Evolutionary conservation across 2,113 vertebrate genomes (phyloP), one percentile per base, ranked within the genome.

Genomic region (Epinephelus lanceolatus): DNA sequence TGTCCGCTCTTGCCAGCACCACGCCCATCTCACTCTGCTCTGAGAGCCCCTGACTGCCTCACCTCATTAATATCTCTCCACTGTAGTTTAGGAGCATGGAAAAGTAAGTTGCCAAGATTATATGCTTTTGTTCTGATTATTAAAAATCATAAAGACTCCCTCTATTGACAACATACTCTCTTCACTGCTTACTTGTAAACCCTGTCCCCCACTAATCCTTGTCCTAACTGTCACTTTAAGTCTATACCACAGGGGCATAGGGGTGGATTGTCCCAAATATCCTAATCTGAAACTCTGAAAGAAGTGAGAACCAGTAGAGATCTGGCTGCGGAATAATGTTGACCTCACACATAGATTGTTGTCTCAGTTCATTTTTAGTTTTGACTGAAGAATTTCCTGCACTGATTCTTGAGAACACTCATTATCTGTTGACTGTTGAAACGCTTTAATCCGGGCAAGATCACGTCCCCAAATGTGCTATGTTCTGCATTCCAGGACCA

Each of bases 401-500:
- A 4, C 2, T 66, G 57, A 65, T 71, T 12, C 37, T 6, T 21
- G 37, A 4, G 4, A 45, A 21, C 11, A 11, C 30, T 77, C 23
- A 19, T 53, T 63, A 60, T 1, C 37, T 30, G 59, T n/a, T 33
- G 2, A 19, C 33, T 49, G 25, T 61, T 62, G n/a, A 65, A 37
- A 6, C 5, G 0, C 42, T 14, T 9, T 25, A 18, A 55, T 78
- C 42, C 0, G 4, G 3, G 15, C 56, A 27, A 3, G 9, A 7
- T 6, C 6, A 6, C 1, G 14, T 59, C 13, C 4, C 66, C 13
- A 51, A 42, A 37, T 45, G 63, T 7, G 4, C 1, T 14, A 8
- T 17, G 37, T 3, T 76, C 3, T 37, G 53, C 85, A 90, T 90
- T 85, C 85, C 73, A 23, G 8, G 53, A 72, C 5, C 57, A 52